These are phyloP conservation scores for Pygoscelis antarcticus DNA, from an alignment of 2,113 vertebrate genomes.

Conservation along the genomic window DNA sequence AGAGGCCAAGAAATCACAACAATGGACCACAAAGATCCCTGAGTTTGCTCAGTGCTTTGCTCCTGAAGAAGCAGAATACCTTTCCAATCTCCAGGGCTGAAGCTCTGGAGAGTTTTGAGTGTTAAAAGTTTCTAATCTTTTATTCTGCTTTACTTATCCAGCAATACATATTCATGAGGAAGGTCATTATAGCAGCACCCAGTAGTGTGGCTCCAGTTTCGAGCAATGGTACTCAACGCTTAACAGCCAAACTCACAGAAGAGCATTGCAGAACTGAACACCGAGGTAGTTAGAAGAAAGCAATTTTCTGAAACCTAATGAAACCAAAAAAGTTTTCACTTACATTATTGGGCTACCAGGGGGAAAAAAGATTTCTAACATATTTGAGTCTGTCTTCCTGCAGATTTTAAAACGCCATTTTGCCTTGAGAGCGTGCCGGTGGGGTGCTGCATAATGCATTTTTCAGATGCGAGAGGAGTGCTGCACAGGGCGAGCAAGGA, in stretches of 20 bases:
- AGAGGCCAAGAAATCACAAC: neutral
- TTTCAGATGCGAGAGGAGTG: neutral
- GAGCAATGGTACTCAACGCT: neutral
- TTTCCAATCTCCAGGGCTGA: neutral
- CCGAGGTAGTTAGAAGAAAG: neutral
- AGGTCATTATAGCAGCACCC: constrained; percentile 68
- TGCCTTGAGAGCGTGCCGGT: neutral
- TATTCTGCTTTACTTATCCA: constrained; percentile 52
- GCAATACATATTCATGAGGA: constrained; percentile 64
- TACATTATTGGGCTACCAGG: neutral
- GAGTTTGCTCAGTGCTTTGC: neutral
- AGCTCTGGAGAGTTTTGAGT: constrained; percentile 26
- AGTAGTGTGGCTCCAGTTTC: constrained; percentile 31
- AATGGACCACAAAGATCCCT: neutral
- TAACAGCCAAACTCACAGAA: constrained; percentile 8
- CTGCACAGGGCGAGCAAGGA: neutral
- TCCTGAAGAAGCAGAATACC: neutral
- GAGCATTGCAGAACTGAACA: neutral
- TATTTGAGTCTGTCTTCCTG: neutral
- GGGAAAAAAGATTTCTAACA: neutral
- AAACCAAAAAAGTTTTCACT: constrained; percentile 14
- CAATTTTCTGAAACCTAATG: constrained; percentile 27
- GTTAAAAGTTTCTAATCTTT: constrained; percentile 56
- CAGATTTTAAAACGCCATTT: neutral
- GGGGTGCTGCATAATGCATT: neutral